Evolutionary conservation across 2,113 vertebrate genomes (phyloP).

Genomic region (Prolemur simus): DNA sequence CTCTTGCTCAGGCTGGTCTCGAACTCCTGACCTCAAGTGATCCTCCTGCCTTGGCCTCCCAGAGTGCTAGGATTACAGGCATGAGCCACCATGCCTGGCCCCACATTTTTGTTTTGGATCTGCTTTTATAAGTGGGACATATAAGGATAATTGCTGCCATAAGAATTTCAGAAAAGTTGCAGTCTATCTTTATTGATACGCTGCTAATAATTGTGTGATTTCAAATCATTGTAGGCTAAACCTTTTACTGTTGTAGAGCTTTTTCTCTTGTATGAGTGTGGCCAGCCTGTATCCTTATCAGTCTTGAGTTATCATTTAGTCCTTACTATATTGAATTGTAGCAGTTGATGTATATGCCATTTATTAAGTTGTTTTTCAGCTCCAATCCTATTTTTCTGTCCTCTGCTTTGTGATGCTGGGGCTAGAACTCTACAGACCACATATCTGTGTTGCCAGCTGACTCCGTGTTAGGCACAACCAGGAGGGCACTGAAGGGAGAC

Average conservation of each 20-base stretch:
- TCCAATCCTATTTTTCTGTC: background rate
- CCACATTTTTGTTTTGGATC: background rate
- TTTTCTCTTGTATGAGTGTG: background rate
- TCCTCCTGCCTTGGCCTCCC: no score
- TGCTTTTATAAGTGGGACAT: background rate
- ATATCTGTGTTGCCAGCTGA: background rate
- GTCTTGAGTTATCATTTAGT: background rate
- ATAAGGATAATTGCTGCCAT: background rate
- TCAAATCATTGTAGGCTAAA: background rate
- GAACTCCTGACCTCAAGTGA: no score
- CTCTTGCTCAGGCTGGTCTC: no score
- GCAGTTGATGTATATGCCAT: background rate
- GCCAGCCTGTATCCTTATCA: background rate
- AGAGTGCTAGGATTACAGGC: no score
- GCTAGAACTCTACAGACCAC: background rate
- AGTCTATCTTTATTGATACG: background rate
- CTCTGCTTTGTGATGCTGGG: background rate
- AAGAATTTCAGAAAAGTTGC: conserved; percentile 8
- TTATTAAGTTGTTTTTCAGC: background rate
- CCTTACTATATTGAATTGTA: background rate
- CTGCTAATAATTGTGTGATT: background rate
- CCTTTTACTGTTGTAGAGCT: background rate
- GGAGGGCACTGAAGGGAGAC: background rate
- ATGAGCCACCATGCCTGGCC: no score
- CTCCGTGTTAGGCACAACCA: background rate